These are phyloP conservation scores for Pseudachorutes palmiensis DNA, from an alignment of 1,140 invertebrate genomes.

Conservation along the genomic window DNA sequence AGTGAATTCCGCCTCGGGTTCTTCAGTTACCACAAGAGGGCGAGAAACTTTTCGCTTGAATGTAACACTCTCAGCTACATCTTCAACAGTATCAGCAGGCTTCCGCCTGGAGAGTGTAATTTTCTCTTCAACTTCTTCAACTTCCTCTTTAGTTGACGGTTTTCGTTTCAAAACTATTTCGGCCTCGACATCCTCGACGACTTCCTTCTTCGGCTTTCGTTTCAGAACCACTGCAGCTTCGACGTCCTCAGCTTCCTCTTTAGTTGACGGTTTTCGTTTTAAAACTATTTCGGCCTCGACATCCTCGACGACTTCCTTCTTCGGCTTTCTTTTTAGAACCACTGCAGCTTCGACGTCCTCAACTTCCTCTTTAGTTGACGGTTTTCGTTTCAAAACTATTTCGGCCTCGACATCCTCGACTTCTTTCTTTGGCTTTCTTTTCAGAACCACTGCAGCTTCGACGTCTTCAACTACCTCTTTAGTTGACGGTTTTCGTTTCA, in stretches of 20 bases:
- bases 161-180: not conserved
- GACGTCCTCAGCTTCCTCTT: constrained; percentile 36
- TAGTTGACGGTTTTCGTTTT: constrained; percentile 51
- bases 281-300: constrained; percentile 48
- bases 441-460: constrained; percentile 33
- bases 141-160: not conserved
- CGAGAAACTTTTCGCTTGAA: not conserved
- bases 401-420: constrained; percentile 40
- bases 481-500: constrained; percentile 52
- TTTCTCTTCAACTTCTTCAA: constrained; percentile 4
- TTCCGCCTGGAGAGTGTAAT: not conserved
- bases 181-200: not conserved
- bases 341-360: constrained; percentile 39
- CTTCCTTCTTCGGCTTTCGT: constrained; percentile 20
- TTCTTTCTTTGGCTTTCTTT: constrained; percentile 22
- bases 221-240: constrained; percentile 34
- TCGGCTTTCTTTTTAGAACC: constrained; percentile 30
- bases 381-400: constrained; percentile 54
- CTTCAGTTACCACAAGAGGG: not conserved
- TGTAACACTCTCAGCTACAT: not conserved
- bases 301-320: not conserved
- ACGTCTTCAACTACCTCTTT: constrained; percentile 36
- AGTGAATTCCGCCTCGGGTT: not conserved
- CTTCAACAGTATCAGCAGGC: not conserved
- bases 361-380: constrained; percentile 41